Evolutionary conservation across 2,888 invertebrate genomes (phyloP).

Genomic region (Drosophila meridionalis): DNA sequence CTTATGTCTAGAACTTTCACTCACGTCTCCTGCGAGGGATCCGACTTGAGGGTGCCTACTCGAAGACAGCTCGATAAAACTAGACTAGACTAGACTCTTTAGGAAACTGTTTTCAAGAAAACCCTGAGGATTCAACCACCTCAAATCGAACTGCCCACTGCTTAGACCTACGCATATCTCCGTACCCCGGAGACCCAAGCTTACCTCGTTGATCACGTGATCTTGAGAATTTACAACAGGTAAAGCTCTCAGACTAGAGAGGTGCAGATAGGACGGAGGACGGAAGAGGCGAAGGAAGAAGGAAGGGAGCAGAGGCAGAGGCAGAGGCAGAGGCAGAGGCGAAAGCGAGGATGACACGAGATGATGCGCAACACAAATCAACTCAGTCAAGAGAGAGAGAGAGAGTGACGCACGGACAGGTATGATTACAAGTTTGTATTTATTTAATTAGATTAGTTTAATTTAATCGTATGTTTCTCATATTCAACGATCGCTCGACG

Average conservation of each 20-base stretch:
- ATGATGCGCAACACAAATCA: background rate
- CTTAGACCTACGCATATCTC: no score
- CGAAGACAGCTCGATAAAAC: background rate
- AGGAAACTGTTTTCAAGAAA: background rate
- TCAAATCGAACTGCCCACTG: background rate
- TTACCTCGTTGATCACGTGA: background rate
- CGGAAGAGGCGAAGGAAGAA: background rate
- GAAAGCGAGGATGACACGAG: background rate
- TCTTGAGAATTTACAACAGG: background rate
- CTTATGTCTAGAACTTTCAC: background rate
- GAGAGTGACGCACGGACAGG: conserved; percentile 1
- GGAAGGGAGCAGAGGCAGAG: background rate
- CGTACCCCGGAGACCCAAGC: background rate
- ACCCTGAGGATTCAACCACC: background rate
- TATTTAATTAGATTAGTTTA: conserved; percentile 65
- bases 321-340: background rate
- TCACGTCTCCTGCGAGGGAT: no score
- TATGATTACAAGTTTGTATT: conserved; percentile 41
- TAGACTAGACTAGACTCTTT: background rate
- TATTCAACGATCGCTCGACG: conserved; percentile 58
- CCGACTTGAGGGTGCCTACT: background rate
- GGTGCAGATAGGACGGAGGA: conserved; percentile 13
- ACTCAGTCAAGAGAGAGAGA: background rate
- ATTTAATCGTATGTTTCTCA: conserved; percentile 52
- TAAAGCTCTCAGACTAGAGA: background rate